Evolutionary conservation across 2,888 invertebrate species (phyloP), one percentile per base, ranked within the genome.

Genomic region (Atrina japonica): DNA sequence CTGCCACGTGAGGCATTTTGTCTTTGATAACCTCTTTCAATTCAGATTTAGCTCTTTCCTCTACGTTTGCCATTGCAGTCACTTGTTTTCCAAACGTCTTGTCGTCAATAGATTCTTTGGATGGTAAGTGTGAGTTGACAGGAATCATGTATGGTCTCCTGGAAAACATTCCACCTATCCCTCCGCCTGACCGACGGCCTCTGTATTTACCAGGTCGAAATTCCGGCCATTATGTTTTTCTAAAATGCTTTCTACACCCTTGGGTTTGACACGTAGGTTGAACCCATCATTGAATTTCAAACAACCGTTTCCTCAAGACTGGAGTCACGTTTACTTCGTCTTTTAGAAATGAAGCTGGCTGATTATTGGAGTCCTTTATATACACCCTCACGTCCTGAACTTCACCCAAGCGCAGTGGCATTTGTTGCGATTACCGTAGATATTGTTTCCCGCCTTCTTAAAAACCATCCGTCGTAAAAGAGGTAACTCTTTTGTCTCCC

Each of bases 91-190:
- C 64, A 6, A 53, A 41, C 41, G n/a, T 64, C n/a, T 35, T 64
- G 35, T 35, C 35, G 35, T 5, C 5, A 35, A 7, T 35, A n/a
- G 23, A n/a, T 43, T 35, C 45, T 29, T n/a, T 40, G n/a, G n/a
- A n/a, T n/a, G n/a, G n/a, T 23, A 7, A 18, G 25, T 67, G 59
- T 14, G 67, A 53, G 43, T 60, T 67, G 27, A 67, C 67, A 25
- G 61, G 60, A 45, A 68, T 53, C 67, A 61, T 61, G 47, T 61
- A 68, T 16, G 67, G 59, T 41, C 59, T 67, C 43, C 60, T 67
- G 7, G 45, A 25, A 49, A 55, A 67, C 67, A 67, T 67, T 41
- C 61, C 53, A 21, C 58, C 67, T 35, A 68, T 45, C 11, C 61
- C 61, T 18, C 67, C 53, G 6, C 67, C 61, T 21, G 47, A 53